Evolutionary conservation across 2,888 invertebrate genomes (phyloP).

Genomic region (Drosophila ustulata): DNA sequence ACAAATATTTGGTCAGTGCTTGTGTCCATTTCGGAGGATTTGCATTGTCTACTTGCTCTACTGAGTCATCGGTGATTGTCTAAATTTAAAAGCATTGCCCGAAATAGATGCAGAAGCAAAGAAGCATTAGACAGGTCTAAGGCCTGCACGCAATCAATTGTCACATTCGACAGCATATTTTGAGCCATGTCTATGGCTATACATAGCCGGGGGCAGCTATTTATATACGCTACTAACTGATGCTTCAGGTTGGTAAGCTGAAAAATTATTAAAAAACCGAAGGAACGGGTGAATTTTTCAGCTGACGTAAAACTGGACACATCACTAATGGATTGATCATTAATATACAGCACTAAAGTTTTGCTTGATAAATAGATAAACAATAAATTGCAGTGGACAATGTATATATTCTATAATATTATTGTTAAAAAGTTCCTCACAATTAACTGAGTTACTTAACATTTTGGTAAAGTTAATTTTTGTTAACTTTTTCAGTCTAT

Average conservation of each 20-base stretch:
- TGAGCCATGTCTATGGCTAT: constrained; percentile 61
- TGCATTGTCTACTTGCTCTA: constrained; percentile 27
- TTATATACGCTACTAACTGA: constrained; percentile 35
- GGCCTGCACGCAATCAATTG: constrained; percentile 74
- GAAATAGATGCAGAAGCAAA: constrained; percentile 50
- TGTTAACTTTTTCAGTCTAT: no score
- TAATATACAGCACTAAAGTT: constrained; percentile 1
- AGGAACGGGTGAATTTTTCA: constrained; percentile 17
- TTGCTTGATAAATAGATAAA: not conserved
- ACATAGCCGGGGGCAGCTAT: constrained; percentile 63
- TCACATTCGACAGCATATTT: constrained; percentile 77
- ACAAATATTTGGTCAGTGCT: constrained; percentile 66
- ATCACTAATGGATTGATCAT: constrained; percentile 15
- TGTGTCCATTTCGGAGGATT: constrained; percentile 37
- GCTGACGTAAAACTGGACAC: constrained; percentile 34
- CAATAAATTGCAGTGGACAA: not conserved
- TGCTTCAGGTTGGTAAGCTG: constrained; percentile 6
- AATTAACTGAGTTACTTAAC: no score
- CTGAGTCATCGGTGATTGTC: constrained; percentile 62
- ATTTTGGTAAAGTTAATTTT: no score
- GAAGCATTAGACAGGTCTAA: constrained; percentile 40
- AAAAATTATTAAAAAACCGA: constrained; percentile 7
- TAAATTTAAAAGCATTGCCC: constrained; percentile 53
- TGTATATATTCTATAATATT: no score
- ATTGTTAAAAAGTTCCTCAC: no score